Percentiles rank a stretch among this genome's conserved stretches.
phyloP scores from a whole-genome alignment of 2,797 vertebrate species.

The Australoheros facetus region DNA sequence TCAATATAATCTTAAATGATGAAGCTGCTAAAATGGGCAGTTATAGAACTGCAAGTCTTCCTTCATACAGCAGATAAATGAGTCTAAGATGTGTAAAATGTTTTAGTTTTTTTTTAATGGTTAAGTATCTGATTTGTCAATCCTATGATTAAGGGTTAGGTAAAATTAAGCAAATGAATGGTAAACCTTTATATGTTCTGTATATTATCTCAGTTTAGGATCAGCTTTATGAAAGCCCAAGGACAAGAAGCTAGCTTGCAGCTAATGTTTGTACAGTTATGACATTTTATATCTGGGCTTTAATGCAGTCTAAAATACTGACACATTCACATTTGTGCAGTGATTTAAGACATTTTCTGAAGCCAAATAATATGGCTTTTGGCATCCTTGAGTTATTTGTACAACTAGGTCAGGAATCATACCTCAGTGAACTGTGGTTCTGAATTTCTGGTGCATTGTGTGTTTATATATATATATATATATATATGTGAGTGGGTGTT shows the following conservation, averaged over 20 bases:
- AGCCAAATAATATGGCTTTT: not conserved
- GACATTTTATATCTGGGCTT: not conserved
- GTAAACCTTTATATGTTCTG: not conserved
- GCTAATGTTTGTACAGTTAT: not conserved
- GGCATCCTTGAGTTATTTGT: constrained; percentile 4
- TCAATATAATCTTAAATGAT: not conserved
- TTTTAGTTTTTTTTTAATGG: not conserved
- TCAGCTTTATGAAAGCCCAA: not conserved
- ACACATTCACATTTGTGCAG: not conserved
- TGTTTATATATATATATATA: constrained; percentile 17
- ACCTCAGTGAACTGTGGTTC: constrained; percentile 2
- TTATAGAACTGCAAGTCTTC: not conserved
- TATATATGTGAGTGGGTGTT: constrained; percentile 43
- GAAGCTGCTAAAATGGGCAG: not conserved
- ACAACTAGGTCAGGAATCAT: constrained; percentile 18
- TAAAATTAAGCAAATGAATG: not conserved
- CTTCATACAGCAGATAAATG: not conserved
- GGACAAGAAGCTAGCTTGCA: not conserved
- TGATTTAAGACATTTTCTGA: not conserved
- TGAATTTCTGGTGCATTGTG: constrained; percentile 18
- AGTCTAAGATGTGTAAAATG: not conserved
- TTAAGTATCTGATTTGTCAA: not conserved
- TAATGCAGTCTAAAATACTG: not conserved
- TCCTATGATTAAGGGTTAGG: not conserved
- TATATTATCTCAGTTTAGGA: not conserved